Conservation (phyloP, 2,113 vertebrate species). For the Phylloscopus whistleri region DNA sequence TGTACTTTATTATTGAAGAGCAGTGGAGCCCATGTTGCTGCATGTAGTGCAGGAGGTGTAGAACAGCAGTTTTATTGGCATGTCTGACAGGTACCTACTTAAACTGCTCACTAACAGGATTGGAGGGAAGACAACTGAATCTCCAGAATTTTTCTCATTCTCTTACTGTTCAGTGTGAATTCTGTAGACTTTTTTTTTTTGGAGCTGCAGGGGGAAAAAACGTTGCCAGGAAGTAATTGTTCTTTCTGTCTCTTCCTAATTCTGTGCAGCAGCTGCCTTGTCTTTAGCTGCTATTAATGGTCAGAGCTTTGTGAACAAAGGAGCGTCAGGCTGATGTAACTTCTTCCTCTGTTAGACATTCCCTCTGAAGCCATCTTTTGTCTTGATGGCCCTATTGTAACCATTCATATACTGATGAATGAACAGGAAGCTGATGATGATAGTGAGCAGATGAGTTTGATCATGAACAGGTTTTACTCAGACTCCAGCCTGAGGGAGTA, state of each 20-base stretch:
- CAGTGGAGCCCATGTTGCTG: neutral
- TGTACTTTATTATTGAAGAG: neutral
- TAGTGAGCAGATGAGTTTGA: conserved; percentile 63
- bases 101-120: neutral
- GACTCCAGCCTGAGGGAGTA: neutral
- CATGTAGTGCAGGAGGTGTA: neutral
- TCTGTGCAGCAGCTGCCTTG: conserved; percentile 59
- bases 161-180: neutral
- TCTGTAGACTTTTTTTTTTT: neutral
- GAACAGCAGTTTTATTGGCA: neutral
- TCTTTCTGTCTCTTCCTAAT: conserved; percentile 57
- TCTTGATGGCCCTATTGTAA: conserved; percentile 41
- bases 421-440: conserved; percentile 59
- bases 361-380: conserved; percentile 63
- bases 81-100: neutral
- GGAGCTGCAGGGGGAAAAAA: neutral
- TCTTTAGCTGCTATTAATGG: conserved; percentile 57
- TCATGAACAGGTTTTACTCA: conserved; percentile 39
- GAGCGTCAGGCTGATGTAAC: conserved; percentile 39
- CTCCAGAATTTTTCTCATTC: neutral
- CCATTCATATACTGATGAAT: conserved; percentile 54
- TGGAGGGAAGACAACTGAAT: neutral
- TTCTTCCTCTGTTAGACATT: conserved; percentile 38
- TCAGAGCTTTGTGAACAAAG: conserved; percentile 55
- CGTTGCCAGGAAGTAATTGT: conserved; percentile 51